Conservation (phyloP, 2,113 vertebrate genomes). For the Athene cunicularia region DNA sequence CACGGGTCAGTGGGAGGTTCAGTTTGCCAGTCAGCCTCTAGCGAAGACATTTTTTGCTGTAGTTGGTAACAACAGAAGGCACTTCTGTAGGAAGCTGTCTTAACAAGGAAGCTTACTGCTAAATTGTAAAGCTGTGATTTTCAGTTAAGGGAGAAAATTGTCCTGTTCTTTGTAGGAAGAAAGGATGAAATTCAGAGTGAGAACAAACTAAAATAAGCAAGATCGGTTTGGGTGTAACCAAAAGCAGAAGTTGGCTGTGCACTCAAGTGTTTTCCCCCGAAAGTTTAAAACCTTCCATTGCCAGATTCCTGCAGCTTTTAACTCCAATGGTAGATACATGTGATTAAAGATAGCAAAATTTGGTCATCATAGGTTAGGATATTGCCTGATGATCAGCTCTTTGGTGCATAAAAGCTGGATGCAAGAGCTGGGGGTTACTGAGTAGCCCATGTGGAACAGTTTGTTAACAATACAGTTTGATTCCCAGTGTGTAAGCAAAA, state of each 20-base stretch:
- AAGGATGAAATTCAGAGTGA: neutral
- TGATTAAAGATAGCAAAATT: neutral
- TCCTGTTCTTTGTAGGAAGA: neutral
- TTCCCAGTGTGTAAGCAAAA: neutral
- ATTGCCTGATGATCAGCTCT: neutral
- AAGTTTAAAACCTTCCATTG: neutral
- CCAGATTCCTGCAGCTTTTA: neutral
- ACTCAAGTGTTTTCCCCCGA: neutral
- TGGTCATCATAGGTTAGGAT: neutral
- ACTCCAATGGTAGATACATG: accelerated
- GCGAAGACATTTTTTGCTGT: neutral
- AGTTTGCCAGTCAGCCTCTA: neutral
- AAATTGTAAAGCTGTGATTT: neutral
- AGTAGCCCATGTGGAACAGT: neutral
- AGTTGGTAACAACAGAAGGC: neutral
- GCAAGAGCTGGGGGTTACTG: neutral
- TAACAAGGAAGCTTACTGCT: neutral
- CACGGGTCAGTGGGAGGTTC: neutral
- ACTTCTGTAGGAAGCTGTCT: neutral
- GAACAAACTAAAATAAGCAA: neutral
- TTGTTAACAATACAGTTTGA: neutral
- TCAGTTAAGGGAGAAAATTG: neutral
- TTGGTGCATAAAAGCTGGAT: neutral
- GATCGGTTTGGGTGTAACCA: neutral
- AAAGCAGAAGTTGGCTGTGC: neutral